These are phyloP conservation scores for Vespertilio murinus DNA, from an alignment of 2,797 vertebrate genomes.

Conservation along the genomic window DNA sequence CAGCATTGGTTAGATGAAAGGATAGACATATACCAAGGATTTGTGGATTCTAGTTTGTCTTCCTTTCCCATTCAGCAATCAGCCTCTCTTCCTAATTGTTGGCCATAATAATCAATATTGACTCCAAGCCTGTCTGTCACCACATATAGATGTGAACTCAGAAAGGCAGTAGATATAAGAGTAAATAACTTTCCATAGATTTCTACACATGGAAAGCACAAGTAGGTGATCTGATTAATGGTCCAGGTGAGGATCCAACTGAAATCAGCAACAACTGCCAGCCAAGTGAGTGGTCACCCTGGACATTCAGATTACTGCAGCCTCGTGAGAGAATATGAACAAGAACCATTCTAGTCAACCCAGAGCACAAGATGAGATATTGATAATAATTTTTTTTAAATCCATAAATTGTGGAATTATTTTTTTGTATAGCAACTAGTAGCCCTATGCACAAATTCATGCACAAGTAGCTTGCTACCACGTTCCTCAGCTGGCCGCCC, in stretches of 20 bases:
- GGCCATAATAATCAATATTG: background rate
- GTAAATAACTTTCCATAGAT: background rate
- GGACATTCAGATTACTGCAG: background rate
- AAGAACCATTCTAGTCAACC: background rate
- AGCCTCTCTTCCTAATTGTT: background rate
- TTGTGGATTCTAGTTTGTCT: background rate
- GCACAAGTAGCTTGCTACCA: no score
- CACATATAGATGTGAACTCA: background rate
- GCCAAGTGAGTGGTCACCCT: background rate
- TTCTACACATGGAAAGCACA: background rate
- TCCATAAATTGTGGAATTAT: background rate
- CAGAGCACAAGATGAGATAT: background rate
- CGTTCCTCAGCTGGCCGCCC: no score
- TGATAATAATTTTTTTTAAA: background rate
- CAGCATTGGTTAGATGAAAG: background rate
- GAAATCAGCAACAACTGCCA: background rate
- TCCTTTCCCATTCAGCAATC: background rate
- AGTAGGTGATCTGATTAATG: background rate
- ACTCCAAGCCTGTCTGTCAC: background rate
- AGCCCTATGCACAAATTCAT: no score
- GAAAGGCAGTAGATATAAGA: background rate
- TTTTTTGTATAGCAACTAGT: background rate
- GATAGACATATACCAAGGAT: background rate
- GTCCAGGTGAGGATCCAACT: background rate
- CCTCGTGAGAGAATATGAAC: background rate